Percentiles rank a stretch among this genome's conserved stretches.
Conservation (phyloP, 2,797 vertebrate genomes). For the Xenops minutus region DNA sequence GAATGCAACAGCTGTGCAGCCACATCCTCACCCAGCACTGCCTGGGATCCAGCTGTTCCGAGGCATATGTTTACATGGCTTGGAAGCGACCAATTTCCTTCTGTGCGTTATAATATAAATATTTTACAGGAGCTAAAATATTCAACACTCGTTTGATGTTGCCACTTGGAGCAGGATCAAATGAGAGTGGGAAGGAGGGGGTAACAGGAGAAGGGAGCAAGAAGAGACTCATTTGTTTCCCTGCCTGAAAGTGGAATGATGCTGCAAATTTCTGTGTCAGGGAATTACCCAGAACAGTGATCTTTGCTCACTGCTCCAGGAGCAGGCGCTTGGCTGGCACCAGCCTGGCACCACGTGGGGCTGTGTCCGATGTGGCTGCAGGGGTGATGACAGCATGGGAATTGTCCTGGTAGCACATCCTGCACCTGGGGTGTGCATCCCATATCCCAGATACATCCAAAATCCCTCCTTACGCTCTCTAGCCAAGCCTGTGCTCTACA, state of each 20-base stretch:
- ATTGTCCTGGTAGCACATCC: not conserved
- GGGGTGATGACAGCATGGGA: accelerated
- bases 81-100: conserved; percentile 24
- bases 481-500: accelerated
- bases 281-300: not conserved
- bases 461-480: accelerated
- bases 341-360: accelerated
- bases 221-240: not conserved
- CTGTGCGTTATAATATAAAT: not conserved
- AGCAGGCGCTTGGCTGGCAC: not conserved
- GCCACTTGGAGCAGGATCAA: conserved; percentile 7
- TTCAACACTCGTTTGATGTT: not conserved
- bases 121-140: conserved; percentile 31
- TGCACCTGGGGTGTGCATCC: not conserved
- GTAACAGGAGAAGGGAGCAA: not conserved
- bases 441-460: accelerated
- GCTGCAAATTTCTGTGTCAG: not conserved
- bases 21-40: not conserved
- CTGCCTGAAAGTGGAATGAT: not conserved
- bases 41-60: conserved; percentile 25
- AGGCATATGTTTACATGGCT: conserved; percentile 14
- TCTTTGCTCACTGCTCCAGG: not conserved
- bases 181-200: not conserved
- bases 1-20: not conserved
- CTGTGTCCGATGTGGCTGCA: accelerated